Conservation (phyloP, 2,797 vertebrate species). For the Morelia viridis region DNA sequence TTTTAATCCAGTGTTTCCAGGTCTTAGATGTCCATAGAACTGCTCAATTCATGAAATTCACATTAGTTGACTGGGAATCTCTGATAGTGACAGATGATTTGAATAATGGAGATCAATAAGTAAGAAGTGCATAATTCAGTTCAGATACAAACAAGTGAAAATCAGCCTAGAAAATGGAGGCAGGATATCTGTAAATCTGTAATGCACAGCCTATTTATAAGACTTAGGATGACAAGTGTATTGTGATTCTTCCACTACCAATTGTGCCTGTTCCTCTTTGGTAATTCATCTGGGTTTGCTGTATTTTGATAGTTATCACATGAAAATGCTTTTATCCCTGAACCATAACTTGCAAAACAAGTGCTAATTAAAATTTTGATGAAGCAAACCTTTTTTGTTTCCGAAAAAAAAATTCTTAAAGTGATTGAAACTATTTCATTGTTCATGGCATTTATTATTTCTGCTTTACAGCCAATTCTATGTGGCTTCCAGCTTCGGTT, state of each 20-base stretch:
- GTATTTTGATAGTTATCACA: conserved; percentile 13
- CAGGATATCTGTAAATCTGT: conserved; percentile 21
- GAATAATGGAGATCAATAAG: conserved; percentile 44
- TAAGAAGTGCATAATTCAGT: conserved; percentile 39
- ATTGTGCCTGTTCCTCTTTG: conserved; percentile 3
- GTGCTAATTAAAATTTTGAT: conserved; percentile 14
- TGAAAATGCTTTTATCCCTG: conserved; percentile 14
- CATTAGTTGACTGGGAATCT: conserved; percentile 39
- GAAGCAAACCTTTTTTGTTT: conserved; percentile 40
- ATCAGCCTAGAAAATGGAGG: conserved; percentile 31
- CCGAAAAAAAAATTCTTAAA: conserved; percentile 5
- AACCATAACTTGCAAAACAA: conserved; percentile 23
- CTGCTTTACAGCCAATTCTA: neutral
- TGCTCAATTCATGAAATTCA: conserved; percentile 22
- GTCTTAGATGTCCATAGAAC: conserved; percentile 13
- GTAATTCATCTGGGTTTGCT: conserved; percentile 25
- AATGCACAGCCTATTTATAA: conserved; percentile 7
- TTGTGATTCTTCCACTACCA: conserved; percentile 24
- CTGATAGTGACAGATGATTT: conserved; percentile 29
- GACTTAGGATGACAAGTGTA: conserved; percentile 22
- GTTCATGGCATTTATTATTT: conserved; percentile 5
- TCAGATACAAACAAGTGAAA: conserved; percentile 41
- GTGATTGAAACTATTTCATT: conserved; percentile 8
- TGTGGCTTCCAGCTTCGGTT: neutral
- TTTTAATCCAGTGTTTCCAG: conserved; percentile 23